Evolutionary conservation across 2,113 vertebrate genomes (phyloP), one percentile per base, ranked within the genome.

Genomic region (Amphiprion percula): DNA sequence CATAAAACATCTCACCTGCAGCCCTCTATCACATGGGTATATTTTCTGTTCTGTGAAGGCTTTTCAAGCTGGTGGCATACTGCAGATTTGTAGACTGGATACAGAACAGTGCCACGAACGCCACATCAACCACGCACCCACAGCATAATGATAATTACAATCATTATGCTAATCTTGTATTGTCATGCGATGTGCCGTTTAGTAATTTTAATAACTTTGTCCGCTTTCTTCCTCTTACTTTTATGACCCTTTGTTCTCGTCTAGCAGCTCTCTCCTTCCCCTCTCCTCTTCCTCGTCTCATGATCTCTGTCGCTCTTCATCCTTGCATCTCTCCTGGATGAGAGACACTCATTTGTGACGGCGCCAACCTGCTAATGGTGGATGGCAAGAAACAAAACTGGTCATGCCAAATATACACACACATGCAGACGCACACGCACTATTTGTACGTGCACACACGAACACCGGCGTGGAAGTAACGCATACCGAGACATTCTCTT

Each of bases 301-400:
- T 67, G 39, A 54, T 67, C 58, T 50, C 66, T 39, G 39, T 78
- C 66, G 65, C 71, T 66, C 79, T 46, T 79, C 82, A 68, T 81
- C 75, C 67, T 82, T 50, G 54, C 39, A 61, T 55, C 77, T 85
- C 79, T 72, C 64, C 90, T 82, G 87, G 85, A 88, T 77, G 63
- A 88, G 87, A 92, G 77, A 95, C 93, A 92, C 95, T 96, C 96
- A 96, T 97, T 97, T 97, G 97, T 95, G 95, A 95, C 94, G 86
- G 96, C 94, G 96, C 96, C 97, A 98, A 96, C 95, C 96, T 94
- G 96, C 96, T 97, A 97, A 97, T 98, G 96, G 97, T 93, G 95
- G 96, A 96, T 97, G 97, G 97, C 96, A 91, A 66, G 82, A 73
- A 92, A 83, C 82, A 19, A 80, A 80, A 88, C 88, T 91, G 94